phyloP scores from a whole-genome alignment of 2,888 invertebrate species.

The Apamea sordens region DNA sequence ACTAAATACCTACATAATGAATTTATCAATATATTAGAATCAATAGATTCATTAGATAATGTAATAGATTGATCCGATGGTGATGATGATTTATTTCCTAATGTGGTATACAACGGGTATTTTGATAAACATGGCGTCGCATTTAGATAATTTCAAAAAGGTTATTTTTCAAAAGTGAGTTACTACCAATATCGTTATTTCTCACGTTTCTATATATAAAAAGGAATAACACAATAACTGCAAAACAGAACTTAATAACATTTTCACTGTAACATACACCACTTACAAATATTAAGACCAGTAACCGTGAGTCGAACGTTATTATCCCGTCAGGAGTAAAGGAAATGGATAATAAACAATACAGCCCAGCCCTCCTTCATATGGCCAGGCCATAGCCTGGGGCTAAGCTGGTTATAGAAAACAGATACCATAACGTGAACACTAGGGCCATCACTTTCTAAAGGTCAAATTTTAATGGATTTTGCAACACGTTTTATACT shows the following conservation, averaged over 20 bases:
- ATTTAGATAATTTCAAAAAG: background rate
- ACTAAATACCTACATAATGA: slow-evolving; percentile 48
- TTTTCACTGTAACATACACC: slow-evolving; percentile 11
- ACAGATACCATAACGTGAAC: slow-evolving; percentile 42
- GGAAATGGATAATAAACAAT: slow-evolving; percentile 67
- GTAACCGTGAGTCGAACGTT: slow-evolving; percentile 39
- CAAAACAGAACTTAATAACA: slow-evolving; percentile 5
- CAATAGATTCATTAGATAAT: slow-evolving; percentile 36
- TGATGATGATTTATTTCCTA: slow-evolving; percentile 43
- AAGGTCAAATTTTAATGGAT: slow-evolving; percentile 57
- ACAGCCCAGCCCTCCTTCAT: slow-evolving; percentile 50
- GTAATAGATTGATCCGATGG: slow-evolving; percentile 26
- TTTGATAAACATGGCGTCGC: slow-evolving; percentile 9
- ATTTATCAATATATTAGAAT: slow-evolving; percentile 40
- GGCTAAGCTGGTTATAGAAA: slow-evolving; percentile 60
- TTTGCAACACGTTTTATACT: slow-evolving; percentile 35
- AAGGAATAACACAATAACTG: background rate
- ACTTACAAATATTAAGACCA: slow-evolving; percentile 31
- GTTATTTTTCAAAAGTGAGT: slow-evolving; percentile 11
- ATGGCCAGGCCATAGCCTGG: slow-evolving; percentile 31
- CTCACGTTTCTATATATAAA: background rate
- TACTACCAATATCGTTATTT: background rate
- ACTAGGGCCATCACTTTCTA: slow-evolving; percentile 51
- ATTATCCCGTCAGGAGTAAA: slow-evolving; percentile 58
- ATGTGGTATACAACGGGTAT: background rate